Conservation (phyloP, 2,888 invertebrate species). For the Lymantria monacha region DNA sequence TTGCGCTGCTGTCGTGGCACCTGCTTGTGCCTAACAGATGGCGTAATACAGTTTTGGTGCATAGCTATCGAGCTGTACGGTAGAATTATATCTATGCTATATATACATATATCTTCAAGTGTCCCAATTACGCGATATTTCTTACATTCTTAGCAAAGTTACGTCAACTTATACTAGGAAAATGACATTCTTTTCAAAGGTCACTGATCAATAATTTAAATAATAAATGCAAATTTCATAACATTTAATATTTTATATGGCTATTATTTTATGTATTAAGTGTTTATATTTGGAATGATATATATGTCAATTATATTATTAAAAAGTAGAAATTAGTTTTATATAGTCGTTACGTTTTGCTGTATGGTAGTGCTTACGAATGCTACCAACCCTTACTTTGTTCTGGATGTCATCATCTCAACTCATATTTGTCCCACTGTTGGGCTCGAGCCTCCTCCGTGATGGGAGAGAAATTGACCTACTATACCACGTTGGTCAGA, state of each 20-base stretch:
- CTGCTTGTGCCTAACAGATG: constrained; percentile 72
- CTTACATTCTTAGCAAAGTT: constrained; percentile 16
- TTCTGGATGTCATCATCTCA: too few species aligned
- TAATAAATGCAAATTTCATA: constrained; percentile 9
- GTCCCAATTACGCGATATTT: constrained; percentile 25
- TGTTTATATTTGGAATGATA: not conserved
- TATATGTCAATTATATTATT: not conserved
- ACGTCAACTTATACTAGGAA: constrained; percentile 16
- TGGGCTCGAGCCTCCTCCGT: too few species aligned
- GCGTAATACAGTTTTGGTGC: constrained; percentile 65
- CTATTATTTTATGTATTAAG: constrained; percentile 9
- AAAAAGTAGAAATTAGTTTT: too few species aligned
- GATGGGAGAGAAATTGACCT: too few species aligned
- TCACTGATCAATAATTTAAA: constrained; percentile 13
- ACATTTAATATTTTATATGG: constrained; percentile 6
- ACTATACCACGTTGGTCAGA: too few species aligned
- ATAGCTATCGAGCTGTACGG: constrained; percentile 40
- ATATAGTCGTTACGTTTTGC: too few species aligned
- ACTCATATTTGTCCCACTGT: too few species aligned
- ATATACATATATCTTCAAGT: constrained; percentile 42
- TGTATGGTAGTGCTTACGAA: too few species aligned
- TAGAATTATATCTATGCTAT: constrained; percentile 20
- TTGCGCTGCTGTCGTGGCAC: constrained; percentile 61
- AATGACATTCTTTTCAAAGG: constrained; percentile 22
- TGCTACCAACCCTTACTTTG: too few species aligned